phyloP scores from a whole-genome alignment of 2,797 vertebrate species.

The Epinephelus coioides region DNA sequence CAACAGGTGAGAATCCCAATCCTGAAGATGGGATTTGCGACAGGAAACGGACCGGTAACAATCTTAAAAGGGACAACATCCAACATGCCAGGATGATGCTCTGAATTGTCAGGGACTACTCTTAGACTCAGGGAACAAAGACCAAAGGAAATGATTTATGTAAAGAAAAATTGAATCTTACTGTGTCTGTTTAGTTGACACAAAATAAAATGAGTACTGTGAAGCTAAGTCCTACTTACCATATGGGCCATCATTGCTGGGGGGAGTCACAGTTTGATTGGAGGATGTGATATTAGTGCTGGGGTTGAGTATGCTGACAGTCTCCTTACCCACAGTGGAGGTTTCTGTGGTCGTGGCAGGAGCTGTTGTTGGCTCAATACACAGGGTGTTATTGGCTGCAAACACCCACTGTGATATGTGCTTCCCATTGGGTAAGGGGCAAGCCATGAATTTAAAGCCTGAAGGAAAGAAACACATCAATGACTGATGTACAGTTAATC shows the following conservation, averaged over 20 bases:
- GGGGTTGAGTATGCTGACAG: constrained; percentile 2
- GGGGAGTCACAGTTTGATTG: neutral
- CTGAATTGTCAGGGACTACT: too few relatives aligned
- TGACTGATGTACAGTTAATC: neutral
- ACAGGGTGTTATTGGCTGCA: constrained; percentile 34
- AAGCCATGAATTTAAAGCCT: constrained; percentile 48
- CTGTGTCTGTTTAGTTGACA: too few relatives aligned
- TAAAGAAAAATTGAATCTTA: too few relatives aligned
- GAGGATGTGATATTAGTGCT: constrained; percentile 25
- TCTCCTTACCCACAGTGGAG: too few relatives aligned
- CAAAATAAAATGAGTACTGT: too few relatives aligned
- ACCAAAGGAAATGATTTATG: too few relatives aligned
- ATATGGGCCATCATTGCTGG: neutral
- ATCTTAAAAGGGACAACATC: too few relatives aligned
- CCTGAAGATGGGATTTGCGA: too few relatives aligned
- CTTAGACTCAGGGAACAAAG: too few relatives aligned
- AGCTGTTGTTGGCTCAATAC: constrained; percentile 30
- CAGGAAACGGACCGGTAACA: too few relatives aligned
- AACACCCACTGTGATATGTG: constrained; percentile 39
- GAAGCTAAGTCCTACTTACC: constrained; percentile 51
- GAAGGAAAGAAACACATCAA: neutral
- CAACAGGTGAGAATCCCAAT: too few relatives aligned
- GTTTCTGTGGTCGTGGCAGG: accelerated
- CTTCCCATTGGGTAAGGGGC: constrained; percentile 44
- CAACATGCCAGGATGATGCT: too few relatives aligned